A percentile compares a stretch with the other conserved stretches of the same genome.
phyloP scores from a whole-genome alignment of 2,888 invertebrate species.

The Sphaerophoria rueppellii region DNA sequence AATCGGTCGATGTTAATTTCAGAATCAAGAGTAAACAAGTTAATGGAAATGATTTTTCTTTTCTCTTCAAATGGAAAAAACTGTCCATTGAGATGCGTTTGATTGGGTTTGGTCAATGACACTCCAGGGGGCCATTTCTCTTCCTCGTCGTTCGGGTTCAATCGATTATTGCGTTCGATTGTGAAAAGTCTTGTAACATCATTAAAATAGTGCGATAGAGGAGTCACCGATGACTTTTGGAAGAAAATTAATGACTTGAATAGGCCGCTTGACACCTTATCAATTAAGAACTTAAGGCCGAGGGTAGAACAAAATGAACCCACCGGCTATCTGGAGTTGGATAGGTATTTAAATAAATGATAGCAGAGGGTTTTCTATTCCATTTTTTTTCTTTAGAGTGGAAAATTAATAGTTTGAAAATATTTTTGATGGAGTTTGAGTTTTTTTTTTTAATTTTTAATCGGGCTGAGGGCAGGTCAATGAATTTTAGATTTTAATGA shows the following conservation, averaged over 20 bases:
- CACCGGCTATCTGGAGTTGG: constrained; percentile 25
- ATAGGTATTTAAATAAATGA: constrained; percentile 27
- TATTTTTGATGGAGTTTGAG: constrained; percentile 12
- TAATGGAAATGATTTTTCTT: constrained; percentile 51
- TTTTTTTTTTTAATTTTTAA: not conserved
- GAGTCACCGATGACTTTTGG: not conserved
- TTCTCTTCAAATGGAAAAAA: constrained; percentile 48
- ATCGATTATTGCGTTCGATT: constrained; percentile 10
- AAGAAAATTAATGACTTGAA: constrained; percentile 42
- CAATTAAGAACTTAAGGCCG: constrained; percentile 56
- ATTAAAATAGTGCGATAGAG: constrained; percentile 30
- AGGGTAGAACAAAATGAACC: not conserved
- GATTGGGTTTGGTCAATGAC: constrained; percentile 30
- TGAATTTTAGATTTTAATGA: constrained; percentile 13
- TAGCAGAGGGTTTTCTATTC: not conserved
- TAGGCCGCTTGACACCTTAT: constrained; percentile 63
- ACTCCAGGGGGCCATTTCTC: constrained; percentile 44
- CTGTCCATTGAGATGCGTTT: not conserved
- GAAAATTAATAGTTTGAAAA: constrained; percentile 26
- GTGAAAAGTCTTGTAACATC: constrained; percentile 43
- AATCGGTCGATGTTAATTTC: constrained; percentile 18
- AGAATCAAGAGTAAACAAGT: constrained; percentile 49
- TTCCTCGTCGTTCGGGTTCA: not conserved
- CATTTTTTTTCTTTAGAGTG: no score
- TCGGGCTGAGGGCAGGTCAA: constrained; percentile 19